These are phyloP conservation scores for Bufo bufo DNA, from an alignment of 2,113 vertebrate species.

Conservation along the genomic window DNA sequence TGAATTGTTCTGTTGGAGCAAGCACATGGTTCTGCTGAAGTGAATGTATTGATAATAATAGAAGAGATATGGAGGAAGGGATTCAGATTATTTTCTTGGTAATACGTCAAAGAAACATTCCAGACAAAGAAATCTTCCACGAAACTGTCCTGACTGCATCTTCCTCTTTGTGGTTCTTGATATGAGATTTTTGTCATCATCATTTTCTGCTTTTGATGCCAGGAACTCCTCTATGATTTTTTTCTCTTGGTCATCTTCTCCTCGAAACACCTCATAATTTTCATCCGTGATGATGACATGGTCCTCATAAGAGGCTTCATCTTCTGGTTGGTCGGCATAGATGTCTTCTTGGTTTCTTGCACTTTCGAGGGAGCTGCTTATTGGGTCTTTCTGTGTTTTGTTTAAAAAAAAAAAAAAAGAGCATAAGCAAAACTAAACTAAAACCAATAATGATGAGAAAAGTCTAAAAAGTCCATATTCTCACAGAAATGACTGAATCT, in stretches of 20 bases:
- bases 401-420: neutral
- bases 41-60: neutral
- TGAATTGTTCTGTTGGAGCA: neutral
- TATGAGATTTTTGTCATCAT: too few species aligned
- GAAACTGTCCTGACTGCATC: neutral
- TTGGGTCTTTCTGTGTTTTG: neutral
- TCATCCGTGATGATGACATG: neutral
- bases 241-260: neutral
- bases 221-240: neutral
- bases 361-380: neutral
- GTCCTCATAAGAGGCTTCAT: neutral
- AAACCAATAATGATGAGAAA: too few species aligned
- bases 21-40: neutral
- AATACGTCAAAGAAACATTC: constrained; percentile 15
- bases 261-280: neutral
- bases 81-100: neutral
- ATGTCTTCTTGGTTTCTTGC: neutral
- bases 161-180: too few species aligned
- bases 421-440: too few species aligned
- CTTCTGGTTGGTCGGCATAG: neutral
- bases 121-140: neutral
- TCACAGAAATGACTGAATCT: too few species aligned
- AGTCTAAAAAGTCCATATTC: too few species aligned
- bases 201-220: neutral
- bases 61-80: neutral